Base-by-base conservation (phyloP, 2,797 vertebrate species). In the Chaetodon trifasciatus region DNA sequence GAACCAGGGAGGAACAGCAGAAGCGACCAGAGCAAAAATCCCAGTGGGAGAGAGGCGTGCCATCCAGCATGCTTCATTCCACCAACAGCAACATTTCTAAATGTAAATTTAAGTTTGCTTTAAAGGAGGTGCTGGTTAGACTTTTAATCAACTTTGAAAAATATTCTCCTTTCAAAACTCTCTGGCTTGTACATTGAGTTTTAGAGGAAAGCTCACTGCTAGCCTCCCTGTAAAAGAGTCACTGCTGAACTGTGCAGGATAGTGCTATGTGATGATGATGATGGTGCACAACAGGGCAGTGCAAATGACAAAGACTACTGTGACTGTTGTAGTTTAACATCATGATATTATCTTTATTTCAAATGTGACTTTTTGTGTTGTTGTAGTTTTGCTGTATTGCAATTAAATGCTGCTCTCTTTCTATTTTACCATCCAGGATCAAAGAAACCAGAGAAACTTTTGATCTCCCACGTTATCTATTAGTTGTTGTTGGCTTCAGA, bases 111-210 rank as follows among this genome's bases (percentile, higher is more conserved):
- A 42, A 40, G 39, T 46, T 71, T 61, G 19, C 65, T 52, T 70
- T 42, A 56, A 58, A 52, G 39, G 40, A 52, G 42, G 52, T 70
- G 21, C 44, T 49, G 7, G 3, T 71, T 3, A 17, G 47, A 8
- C 17, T 62, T 79, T 63, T 19, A 76, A 72, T 76, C 65, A 75
- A 16, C 23, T 74, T 53, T 46, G 46, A 32, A 32, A 32, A 24
- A 17, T 15, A 52, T 65, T 49, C 21, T 49, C 16, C 58, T 68
- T 76, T 58, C 5, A 47, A 58, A 65, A 42, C n/a, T 64, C 17
- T 37, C 19, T 40, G 46, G 21, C 37, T 32, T 49, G 40, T 56
- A 11, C 5, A 8, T 2, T 35, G 19, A 47, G 66, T 42, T 46
- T 49, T 15, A 52, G 37, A 61, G 28, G 28, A 32, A 32, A 32